Base-by-base conservation (phyloP, 2,888 invertebrate genomes). In the Lochmaea crataegi region DNA sequence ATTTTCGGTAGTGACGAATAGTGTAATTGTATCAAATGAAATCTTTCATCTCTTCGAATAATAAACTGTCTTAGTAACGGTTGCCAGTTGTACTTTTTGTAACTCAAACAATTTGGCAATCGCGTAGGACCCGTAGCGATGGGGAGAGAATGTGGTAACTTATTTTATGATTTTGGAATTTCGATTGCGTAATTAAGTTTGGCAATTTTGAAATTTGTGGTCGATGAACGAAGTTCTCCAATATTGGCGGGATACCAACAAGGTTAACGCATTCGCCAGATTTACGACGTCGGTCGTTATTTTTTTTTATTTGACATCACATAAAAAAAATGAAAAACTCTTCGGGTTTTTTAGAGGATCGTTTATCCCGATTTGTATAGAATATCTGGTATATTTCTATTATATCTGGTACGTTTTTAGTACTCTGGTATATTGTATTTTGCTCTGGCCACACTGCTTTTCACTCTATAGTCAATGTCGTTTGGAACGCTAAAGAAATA, bases 131-230 rank as follows among this genome's bases (percentile, higher is more conserved):
- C 10, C 51, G 14, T 14, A 51, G 5, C 1, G 14, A 57, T 26
- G 18, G 57, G 32, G 10, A 57, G 26, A 57, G 32, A 58, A 58
- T 58, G 58, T 58, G 22, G 58, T 32, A n/a, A 58, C 58, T 32
- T 12, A 58, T 58, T 38, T 58, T 58, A 58, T 58, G 3, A 51
- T 51, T n/a, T 57, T 22, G 26, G 58, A 58, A 58, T 32, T 58
- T 58, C 32, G 26, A 26, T 58, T 58, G 32, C 58, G 58, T 58
- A 58, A 58, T 58, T n/a, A 14, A 32, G 56, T 57, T 57, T 57
- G 56, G 56, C 56, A 57, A 14, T 57, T 58, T 58, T 58, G 9
- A 58, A 26, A 58, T 58, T 58, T 32, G 58, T 58, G 58, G 58
- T 58, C 58, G 58, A 58, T 58, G 58, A 32, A 58, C 58, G 58